A percentile compares a stretch with the other conserved stretches of the same genome.
These are phyloP conservation scores for Torymus auratus DNA, from an alignment of 2,888 invertebrate genomes.

Conservation along the genomic window DNA sequence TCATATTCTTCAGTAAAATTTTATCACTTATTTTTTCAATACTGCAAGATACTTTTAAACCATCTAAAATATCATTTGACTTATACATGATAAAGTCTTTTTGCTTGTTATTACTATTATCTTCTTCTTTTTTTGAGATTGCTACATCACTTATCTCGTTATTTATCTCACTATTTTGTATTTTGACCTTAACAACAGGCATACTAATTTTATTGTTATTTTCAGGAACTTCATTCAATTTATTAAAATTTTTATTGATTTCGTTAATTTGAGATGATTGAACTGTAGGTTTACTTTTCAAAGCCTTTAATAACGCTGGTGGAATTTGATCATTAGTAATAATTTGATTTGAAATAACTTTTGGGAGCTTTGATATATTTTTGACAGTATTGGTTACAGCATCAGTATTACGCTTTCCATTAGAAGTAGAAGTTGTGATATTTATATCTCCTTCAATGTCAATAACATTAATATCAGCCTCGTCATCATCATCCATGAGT, in stretches of 20 bases:
- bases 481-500: conserved; percentile 61
- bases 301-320: conserved; percentile 61
- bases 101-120: background rate
- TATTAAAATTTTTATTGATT: background rate
- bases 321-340: conserved; percentile 69
- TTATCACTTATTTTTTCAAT: conserved; percentile 24
- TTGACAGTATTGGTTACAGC: conserved; percentile 2
- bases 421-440: background rate
- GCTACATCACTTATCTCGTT: background rate
- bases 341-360: conserved; percentile 69
- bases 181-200: conserved; percentile 18
- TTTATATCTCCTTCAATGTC: conserved; percentile 2
- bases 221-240: conserved; percentile 12
- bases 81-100: background rate
- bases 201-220: conserved; percentile 33
- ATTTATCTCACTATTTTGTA: conserved; percentile 7
- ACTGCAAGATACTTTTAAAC: background rate
- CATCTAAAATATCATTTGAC: no score
- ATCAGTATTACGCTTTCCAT: conserved; percentile 9
- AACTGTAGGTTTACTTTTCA: conserved; percentile 55
- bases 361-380: conserved; percentile 60
- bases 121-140: conserved; percentile 11
- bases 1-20: conserved; percentile 18
- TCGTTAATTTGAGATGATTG: conserved; percentile 18
- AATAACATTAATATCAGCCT: conserved; percentile 30